Evolutionary conservation across 1,140 invertebrate genomes (phyloP).

Genomic region (Aphis gossypii): DNA sequence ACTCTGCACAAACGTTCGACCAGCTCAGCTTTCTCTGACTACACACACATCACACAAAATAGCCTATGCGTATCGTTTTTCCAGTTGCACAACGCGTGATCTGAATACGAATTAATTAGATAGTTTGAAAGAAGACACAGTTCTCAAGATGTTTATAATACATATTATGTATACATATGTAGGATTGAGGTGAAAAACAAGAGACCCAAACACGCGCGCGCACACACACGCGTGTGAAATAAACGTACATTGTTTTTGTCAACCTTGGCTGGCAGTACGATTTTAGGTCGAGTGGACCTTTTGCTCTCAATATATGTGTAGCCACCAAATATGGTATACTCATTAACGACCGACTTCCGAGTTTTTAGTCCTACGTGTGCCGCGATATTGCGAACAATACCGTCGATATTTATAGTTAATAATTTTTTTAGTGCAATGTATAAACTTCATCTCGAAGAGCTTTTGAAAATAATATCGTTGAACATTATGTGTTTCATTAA

Average conservation of each 20-base stretch:
- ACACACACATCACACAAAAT: not conserved
- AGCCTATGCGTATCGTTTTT: constrained; percentile 17
- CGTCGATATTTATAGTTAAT: not conserved
- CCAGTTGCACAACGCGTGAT: constrained; percentile 13
- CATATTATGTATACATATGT: not conserved
- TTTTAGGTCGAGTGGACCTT: constrained; percentile 24
- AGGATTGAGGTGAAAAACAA: not conserved
- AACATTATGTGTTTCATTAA: too few species aligned
- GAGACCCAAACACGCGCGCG: not conserved
- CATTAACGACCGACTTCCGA: constrained; percentile 2
- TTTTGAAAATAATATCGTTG: too few species aligned
- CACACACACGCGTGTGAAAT: not conserved
- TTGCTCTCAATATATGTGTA: not conserved
- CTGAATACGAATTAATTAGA: constrained; percentile 37
- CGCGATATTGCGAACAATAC: not conserved
- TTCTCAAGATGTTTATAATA: not conserved
- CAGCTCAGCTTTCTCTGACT: constrained; percentile 30
- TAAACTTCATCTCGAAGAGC: too few species aligned
- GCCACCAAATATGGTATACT: not conserved
- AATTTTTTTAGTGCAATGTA: too few species aligned
- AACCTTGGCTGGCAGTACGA: constrained; percentile 1
- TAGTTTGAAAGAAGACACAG: not conserved
- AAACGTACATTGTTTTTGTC: not conserved
- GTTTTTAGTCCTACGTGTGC: not conserved
- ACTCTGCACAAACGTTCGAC: not conserved